Conservation (phyloP, 2,797 vertebrate species). For the Molossus alvarezi region DNA sequence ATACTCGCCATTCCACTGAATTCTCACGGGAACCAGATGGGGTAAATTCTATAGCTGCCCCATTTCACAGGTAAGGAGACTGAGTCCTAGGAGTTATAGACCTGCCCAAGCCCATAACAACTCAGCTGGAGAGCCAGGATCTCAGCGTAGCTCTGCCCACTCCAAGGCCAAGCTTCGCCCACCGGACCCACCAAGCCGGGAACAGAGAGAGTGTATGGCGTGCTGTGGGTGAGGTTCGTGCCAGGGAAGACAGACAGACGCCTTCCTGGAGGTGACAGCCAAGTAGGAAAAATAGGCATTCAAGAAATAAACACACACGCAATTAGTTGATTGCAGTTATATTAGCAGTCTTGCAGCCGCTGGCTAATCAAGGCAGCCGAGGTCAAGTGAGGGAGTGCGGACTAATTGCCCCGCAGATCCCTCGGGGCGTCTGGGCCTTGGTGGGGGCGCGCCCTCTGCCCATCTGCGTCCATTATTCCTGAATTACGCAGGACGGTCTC, state of each 20-base stretch:
- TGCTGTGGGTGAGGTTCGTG: neutral
- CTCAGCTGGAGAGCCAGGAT: neutral
- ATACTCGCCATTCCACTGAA: neutral
- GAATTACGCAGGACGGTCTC: constrained; percentile 66
- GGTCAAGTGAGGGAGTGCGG: constrained; percentile 66
- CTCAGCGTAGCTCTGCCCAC: neutral
- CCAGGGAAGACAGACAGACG: neutral
- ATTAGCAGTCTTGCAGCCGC: constrained; percentile 10
- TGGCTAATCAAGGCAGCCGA: neutral
- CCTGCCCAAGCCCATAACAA: neutral
- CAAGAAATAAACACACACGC: neutral
- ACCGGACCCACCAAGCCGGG: neutral
- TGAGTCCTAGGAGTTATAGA: neutral
- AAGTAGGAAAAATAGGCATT: constrained; percentile 19
- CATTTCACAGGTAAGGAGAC: neutral
- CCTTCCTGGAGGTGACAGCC: neutral
- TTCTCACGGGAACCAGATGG: neutral
- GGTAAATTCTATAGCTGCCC: neutral
- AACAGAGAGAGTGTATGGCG: too few relatives aligned
- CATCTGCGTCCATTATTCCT: constrained; percentile 72
- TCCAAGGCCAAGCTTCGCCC: neutral
- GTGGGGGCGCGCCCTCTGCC: neutral
- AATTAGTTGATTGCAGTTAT: constrained; percentile 40
- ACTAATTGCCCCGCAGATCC: constrained; percentile 66
- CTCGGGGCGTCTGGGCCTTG: neutral